Base-by-base conservation (phyloP, 2,113 vertebrate genomes). In the Xenopus borealis region DNA sequence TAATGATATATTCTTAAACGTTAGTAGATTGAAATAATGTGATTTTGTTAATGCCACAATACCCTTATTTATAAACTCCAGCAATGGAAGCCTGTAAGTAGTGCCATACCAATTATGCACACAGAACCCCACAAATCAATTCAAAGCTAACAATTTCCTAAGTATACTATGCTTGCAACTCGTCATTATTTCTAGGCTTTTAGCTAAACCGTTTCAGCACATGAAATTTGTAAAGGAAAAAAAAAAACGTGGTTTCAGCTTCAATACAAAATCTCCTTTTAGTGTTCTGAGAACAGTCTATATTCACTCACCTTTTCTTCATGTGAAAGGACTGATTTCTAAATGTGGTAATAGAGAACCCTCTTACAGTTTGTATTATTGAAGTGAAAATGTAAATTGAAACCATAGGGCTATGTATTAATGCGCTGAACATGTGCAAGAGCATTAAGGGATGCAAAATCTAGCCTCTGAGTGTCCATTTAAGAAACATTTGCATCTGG, bases 61-160 rank as follows among this genome's bases (percentile, higher is more conserved):
- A 27, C 30, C 18, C 66, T 57, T 76, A 63, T 63, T 62, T 63
- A 52, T 55, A 52, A 53, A 61, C 61, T 46, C 45, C 18, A 62
- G 19, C 66, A 69, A 12, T 59, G 47, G 58, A 27, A 76, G 33
- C 46, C 46, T 30, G n/a, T 6, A 45, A 40, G 30, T 18, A 46
- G 59, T 52, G 69, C 66, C 73, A 69, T 69, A 14, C 27, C 58
- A 52, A 76, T 76, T 76, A 76, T 52, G 50, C 12, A 62, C 55
- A 69, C 53, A 69, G 47, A 20, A 55, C 59, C 27, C 46, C 59
- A 69, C 65, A 75, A 75, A 75, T 68, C 72, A 75, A 68, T 20
- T 69, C 23, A 69, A 68, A 67, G 44, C 45, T 30, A 75, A 30
- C 30, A 33, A 75, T 75, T 74, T 68, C 19, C 57, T 62, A 76